Evolutionary conservation across 2,113 vertebrate species (phyloP).

Genomic region (Pedionomus torquatus): DNA sequence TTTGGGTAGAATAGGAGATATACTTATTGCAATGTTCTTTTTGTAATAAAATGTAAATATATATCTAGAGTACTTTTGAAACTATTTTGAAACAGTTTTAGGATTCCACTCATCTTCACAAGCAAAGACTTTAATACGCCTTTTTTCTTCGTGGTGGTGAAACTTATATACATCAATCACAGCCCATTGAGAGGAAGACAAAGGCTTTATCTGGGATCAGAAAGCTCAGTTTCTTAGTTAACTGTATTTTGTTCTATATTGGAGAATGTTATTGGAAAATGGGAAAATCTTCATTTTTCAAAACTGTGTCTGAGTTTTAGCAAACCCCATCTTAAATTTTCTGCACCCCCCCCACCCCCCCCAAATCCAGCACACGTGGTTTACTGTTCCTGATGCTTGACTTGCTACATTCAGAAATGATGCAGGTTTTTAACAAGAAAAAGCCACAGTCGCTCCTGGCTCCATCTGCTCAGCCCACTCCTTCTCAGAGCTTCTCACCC

Average conservation of each 20-base stretch:
- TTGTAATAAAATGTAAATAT: conserved; percentile 64
- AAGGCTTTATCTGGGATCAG: not conserved
- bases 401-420: not conserved
- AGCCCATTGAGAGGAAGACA: not conserved
- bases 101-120: not conserved
- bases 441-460: not conserved
- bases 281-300: not conserved
- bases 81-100: conserved; percentile 54
- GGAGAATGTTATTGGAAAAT: not conserved
- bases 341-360: too few relatives aligned
- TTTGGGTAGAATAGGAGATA: conserved; percentile 26
- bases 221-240: not conserved
- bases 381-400: not conserved
- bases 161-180: not conserved
- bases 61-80: not conserved
- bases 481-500: not conserved
- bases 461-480: not conserved
- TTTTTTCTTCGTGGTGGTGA: not conserved
- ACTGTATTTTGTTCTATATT: not conserved
- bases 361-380: not conserved
- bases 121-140: not conserved
- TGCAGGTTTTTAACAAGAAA: not conserved
- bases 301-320: not conserved
- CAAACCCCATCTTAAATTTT: not conserved
- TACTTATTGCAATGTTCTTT: conserved; percentile 34